These are phyloP conservation scores for Oscheius sp. DNA, from an alignment of 2,888 invertebrate species.

Conservation along the genomic window DNA sequence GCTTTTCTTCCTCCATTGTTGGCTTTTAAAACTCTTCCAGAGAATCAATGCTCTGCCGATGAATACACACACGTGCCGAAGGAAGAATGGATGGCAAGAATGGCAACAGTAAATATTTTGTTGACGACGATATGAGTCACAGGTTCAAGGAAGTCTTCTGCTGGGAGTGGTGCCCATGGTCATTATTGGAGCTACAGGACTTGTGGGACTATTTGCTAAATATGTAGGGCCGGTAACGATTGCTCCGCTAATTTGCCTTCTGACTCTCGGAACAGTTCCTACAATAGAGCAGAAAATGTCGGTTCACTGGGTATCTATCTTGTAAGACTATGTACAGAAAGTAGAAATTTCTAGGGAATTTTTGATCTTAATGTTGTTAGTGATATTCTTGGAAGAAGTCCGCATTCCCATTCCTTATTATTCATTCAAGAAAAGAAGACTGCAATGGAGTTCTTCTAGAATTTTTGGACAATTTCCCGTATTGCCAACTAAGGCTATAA, in stretches of 20 bases:
- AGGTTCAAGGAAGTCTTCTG: slow-evolving; percentile 60
- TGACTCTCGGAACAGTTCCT: slow-evolving; percentile 56
- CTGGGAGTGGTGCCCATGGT: slow-evolving; percentile 59
- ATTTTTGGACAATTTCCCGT: slow-evolving; percentile 64
- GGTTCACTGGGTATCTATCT: slow-evolving; percentile 61
- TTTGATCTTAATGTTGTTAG: slow-evolving; percentile 48
- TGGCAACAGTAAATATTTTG: slow-evolving; percentile 47
- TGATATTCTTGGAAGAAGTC: slow-evolving; percentile 54
- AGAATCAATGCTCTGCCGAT: slow-evolving; percentile 48
- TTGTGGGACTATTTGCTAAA: slow-evolving; percentile 45
- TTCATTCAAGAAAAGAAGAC: slow-evolving; percentile 31
- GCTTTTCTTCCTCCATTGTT: slow-evolving; percentile 65
- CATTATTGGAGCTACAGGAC: slow-evolving; percentile 60
- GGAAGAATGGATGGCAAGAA: slow-evolving; percentile 50
- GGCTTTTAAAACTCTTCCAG: slow-evolving; percentile 54
- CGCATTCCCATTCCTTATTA: slow-evolving; percentile 57
- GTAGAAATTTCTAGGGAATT: slow-evolving; percentile 50
- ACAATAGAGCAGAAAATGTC: slow-evolving; percentile 53
- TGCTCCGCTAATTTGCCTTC: slow-evolving; percentile 56
- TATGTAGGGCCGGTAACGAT: slow-evolving; percentile 67
- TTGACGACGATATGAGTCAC: not conserved
- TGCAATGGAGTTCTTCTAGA: slow-evolving; percentile 36
- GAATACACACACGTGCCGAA: slow-evolving; percentile 51
- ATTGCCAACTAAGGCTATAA: not conserved
- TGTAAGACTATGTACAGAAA: slow-evolving; percentile 42